A percentile compares a stretch with the other conserved stretches of the same genome.
phyloP scores from a whole-genome alignment of 2,113 vertebrate species.

The Antechinus flavipes region DNA sequence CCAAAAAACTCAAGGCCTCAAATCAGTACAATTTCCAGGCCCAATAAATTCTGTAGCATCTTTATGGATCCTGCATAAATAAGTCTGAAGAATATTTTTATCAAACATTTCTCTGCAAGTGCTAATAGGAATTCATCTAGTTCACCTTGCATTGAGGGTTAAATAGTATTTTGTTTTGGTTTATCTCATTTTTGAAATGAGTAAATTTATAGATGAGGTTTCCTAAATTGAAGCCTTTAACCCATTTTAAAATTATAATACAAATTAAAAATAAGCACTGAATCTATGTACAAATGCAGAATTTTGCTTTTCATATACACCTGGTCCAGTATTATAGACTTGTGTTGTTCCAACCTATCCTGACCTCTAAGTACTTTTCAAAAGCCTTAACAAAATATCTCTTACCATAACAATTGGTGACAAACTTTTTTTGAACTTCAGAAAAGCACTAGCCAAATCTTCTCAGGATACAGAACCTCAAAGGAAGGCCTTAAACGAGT shows the following conservation, averaged over 20 bases:
- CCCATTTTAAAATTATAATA: slow-evolving; percentile 60
- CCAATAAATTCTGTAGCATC: slow-evolving; percentile 30
- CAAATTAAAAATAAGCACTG: slow-evolving; percentile 10
- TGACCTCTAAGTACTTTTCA: not conserved
- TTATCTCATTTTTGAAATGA: slow-evolving; percentile 21
- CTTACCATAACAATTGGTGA: slow-evolving; percentile 5
- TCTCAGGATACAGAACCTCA: not conserved
- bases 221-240: slow-evolving; percentile 19
- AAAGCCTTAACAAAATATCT: not conserved
- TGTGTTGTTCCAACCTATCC: not conserved
- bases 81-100: slow-evolving; percentile 29
- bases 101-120: slow-evolving; percentile 34
- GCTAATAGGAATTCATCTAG: slow-evolving; percentile 52
- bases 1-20: slow-evolving; percentile 49
- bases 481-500: not conserved
- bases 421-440: slow-evolving; percentile 28
- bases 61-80: slow-evolving; percentile 9
- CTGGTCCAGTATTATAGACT: slow-evolving; percentile 22
- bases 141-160: slow-evolving; percentile 37
- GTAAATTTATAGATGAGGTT: slow-evolving; percentile 39
- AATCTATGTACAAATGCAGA: not conserved
- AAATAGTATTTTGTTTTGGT: slow-evolving; percentile 43
- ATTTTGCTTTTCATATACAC: slow-evolving; percentile 2
- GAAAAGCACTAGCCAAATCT: not conserved
- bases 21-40: slow-evolving; percentile 42